Evolutionary conservation across 2,113 vertebrate species (phyloP).

Genomic region (Ochotona princeps): DNA sequence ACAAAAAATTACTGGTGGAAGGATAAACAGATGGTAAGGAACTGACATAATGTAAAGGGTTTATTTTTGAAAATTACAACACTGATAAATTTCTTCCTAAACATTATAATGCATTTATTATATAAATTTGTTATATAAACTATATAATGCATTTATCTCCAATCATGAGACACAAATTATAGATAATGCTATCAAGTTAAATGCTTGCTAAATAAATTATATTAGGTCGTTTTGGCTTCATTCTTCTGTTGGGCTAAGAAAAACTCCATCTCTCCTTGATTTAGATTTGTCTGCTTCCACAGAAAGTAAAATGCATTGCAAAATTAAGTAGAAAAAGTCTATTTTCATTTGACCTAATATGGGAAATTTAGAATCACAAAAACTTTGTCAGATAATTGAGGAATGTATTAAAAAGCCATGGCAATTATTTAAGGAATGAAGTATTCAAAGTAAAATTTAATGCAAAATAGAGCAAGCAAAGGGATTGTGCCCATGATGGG

Average conservation of each 20-base stretch:
- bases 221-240: conserved; percentile 12
- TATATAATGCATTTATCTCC: background rate
- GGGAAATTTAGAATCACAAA: conserved; percentile 30
- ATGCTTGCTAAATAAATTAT: conserved; percentile 14
- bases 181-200: background rate
- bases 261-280: conserved; percentile 12
- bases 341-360: conserved; percentile 12
- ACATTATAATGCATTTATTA: background rate
- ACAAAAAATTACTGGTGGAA: background rate
- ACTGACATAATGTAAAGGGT: conserved; percentile 11
- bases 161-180: background rate
- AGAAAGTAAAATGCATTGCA: conserved; percentile 48
- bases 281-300: conserved; percentile 21
- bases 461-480: background rate
- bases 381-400: conserved; percentile 21
- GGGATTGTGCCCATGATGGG: background rate
- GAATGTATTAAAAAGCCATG: background rate
- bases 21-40: background rate
- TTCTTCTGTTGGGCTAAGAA: conserved; percentile 10
- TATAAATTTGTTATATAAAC: conserved; percentile 2
- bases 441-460: conserved; percentile 35
- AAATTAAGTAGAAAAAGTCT: conserved; percentile 28
- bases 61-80: conserved; percentile 52
- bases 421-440: background rate
- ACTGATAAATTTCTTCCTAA: conserved; percentile 25